Evolutionary conservation across 2,888 invertebrate genomes (phyloP), one percentile per base, ranked within the genome.

Genomic region (Coecobrya sp.): DNA sequence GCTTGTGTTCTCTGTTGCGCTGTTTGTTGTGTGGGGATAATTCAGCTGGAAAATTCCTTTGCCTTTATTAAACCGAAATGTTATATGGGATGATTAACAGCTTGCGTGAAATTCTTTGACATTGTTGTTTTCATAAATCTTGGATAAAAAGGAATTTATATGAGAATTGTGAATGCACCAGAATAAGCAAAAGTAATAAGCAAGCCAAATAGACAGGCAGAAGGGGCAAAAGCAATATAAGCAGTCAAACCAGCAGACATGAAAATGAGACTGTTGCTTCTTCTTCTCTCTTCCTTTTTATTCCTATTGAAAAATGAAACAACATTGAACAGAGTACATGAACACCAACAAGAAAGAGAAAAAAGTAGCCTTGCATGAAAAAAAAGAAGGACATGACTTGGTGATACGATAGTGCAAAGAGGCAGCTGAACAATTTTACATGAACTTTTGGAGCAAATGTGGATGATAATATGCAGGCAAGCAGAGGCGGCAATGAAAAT

Each of bases 31-130:
- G 25, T 59, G 65, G 49, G 42, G 30, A 22, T 55, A 79, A 81
- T 91, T 81, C 91, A 91, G 25, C 86, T 91, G 86, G 91, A 87
- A 82, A 92, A 87, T 92, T 91, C 70, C 65, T 84, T 84, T 68
- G 73, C 82, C 65, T 92, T 92, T 92, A 88, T 88, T 88, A 88
- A 81, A 87, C 45, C 45, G 59, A 86, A 91, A 85, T 70, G 89
- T 36, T 49, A 88, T 92, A 92, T 92, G 79, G 70, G 82, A 92
- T 92, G 91, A 92, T 92, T 92, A 92, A 92, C 91, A 92, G 87
- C 91, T 92, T 92, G 91, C 91, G 76, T 92, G 87, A 92, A 92
- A 92, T 92, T 92, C 91, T 88, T 87, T 92, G 91, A 88, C 91
- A 92, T 88, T 88, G 87, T 92, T 88, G 87, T 84, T 92, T 92